Conservation (phyloP, 2,113 vertebrate species). For the Cairina moschata region DNA sequence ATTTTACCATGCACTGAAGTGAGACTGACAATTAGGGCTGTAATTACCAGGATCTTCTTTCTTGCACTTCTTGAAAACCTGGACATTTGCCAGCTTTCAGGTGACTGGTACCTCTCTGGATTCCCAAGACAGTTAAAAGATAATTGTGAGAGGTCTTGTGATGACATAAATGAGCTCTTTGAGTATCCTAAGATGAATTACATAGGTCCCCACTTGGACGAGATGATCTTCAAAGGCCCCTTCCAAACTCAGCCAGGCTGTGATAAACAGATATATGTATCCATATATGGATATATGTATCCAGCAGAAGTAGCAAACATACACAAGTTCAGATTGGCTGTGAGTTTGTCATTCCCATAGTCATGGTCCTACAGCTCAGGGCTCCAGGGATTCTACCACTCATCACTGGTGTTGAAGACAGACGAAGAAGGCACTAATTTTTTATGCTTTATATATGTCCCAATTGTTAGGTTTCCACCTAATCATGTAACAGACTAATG, state of each 20-base stretch:
- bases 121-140: neutral
- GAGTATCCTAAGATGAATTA: neutral
- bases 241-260: too few species aligned
- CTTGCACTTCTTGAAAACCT: neutral
- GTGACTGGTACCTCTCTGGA: neutral
- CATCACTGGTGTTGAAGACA: neutral
- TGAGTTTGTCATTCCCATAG: neutral
- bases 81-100: neutral
- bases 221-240: too few species aligned
- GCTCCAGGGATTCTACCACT: neutral
- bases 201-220: too few species aligned
- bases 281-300: neutral
- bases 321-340: neutral
- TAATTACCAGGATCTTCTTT: neutral
- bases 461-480: neutral
- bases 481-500: neutral
- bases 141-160: neutral
- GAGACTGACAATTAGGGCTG: neutral
- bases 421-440: neutral
- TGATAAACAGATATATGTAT: neutral
- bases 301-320: neutral
- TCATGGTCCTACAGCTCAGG: neutral
- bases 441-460: neutral
- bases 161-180: neutral
- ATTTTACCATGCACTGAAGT: neutral